phyloP scores from a whole-genome alignment of 2,797 vertebrate species.

The Ceyx erithaca region DNA sequence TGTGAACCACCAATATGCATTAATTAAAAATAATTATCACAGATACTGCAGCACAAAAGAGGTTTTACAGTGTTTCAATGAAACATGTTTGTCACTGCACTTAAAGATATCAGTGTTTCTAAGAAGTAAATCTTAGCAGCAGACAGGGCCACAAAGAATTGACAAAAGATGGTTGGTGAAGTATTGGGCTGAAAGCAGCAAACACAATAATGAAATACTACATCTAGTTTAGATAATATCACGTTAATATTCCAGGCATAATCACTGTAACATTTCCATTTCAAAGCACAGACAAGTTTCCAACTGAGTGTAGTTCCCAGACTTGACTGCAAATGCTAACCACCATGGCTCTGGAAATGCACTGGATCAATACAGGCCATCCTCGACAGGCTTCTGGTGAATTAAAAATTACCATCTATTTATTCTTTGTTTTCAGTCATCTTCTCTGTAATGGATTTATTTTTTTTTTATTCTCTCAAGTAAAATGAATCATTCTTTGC shows the following conservation, averaged over 20 bases:
- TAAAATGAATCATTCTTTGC: neutral
- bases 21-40: neutral
- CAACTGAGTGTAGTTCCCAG: neutral
- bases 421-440: neutral
- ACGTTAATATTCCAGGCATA: neutral
- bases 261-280: neutral
- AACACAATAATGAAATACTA: neutral
- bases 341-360: neutral
- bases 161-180: neutral
- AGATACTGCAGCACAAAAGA: neutral
- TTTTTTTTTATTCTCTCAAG: neutral
- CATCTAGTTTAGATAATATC: neutral
- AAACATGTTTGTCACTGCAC: neutral
- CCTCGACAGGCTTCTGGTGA: neutral
- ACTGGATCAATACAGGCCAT: neutral
- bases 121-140: neutral
- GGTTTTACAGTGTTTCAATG: neutral
- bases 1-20: neutral
- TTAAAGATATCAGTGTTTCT: neutral
- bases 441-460: neutral
- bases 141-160: neutral
- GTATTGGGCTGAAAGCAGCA: neutral
- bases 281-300: neutral
- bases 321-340: neutral
- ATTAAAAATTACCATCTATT: neutral